Evolutionary conservation across 1,140 invertebrate species (phyloP).

Genomic region (Drosophila ambigua): DNA sequence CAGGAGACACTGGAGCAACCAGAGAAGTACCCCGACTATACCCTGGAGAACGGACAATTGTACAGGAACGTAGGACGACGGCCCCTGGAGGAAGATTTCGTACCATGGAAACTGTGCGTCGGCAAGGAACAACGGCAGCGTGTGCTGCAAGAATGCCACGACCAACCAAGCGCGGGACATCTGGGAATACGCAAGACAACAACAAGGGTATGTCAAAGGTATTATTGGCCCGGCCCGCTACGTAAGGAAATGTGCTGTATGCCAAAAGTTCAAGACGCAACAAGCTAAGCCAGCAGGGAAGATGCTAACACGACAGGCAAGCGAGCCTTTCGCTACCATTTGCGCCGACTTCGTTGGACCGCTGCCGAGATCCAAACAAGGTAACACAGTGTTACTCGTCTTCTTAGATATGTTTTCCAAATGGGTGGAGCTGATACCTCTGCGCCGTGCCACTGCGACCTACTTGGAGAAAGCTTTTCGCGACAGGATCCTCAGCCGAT

Average conservation of each 20-base stretch:
- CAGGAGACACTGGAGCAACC: not conserved
- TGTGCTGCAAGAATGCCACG: constrained; percentile 1
- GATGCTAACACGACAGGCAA: not conserved
- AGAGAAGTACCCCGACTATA: constrained; percentile 1
- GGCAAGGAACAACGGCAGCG: not conserved
- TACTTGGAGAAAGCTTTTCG: too few relatives aligned
- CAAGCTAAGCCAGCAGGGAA: not conserved
- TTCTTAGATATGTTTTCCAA: constrained; percentile 3
- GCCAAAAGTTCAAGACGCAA: not conserved
- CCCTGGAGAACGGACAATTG: constrained; percentile 1
- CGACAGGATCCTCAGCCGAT: not conserved
- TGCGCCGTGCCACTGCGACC: too few relatives aligned
- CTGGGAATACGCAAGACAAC: not conserved
- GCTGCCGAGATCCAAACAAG: not conserved
- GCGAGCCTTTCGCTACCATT: not conserved
- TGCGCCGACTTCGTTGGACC: not conserved
- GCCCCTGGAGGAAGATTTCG: not conserved
- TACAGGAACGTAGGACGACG: not conserved
- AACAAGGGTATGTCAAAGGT: not conserved
- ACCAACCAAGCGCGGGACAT: not conserved
- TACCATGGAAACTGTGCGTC: not conserved
- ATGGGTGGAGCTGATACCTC: too few relatives aligned
- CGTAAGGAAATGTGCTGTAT: not conserved
- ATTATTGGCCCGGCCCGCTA: not conserved
- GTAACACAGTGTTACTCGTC: not conserved